Evolutionary conservation across 2,113 vertebrate species (phyloP).

Genomic region (Rhabdomys dilectus): DNA sequence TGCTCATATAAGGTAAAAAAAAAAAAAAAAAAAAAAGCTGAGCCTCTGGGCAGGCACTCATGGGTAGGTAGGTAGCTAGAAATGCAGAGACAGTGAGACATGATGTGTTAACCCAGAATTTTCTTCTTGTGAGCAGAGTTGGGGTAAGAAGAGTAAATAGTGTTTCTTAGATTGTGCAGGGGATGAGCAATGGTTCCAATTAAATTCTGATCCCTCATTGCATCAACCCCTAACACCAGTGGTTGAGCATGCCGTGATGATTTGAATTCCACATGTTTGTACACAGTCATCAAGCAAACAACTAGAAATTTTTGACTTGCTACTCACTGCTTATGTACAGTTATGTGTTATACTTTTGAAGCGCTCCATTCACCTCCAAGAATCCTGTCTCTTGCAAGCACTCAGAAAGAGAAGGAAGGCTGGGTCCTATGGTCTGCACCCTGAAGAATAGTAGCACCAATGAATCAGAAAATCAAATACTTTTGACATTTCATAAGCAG

Average conservation of each 20-base stretch:
- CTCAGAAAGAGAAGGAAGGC: constrained; percentile 6
- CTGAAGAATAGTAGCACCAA: not conserved
- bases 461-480: constrained; percentile 58
- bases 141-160: too few species aligned
- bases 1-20: too few species aligned
- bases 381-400: not conserved
- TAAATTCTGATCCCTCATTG: not conserved
- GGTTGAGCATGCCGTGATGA: not conserved
- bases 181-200: too few species aligned
- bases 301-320: not conserved
- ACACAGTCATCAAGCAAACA: constrained; percentile 45
- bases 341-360: not conserved
- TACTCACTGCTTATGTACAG: not conserved
- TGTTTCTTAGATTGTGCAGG: too few species aligned
- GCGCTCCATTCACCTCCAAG: not conserved
- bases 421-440: not conserved
- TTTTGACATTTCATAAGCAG: constrained; percentile 68
- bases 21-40: too few species aligned
- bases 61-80: too few species aligned
- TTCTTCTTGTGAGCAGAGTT: too few species aligned
- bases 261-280: constrained; percentile 46
- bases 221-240: constrained; percentile 44
- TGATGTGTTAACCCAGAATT: too few species aligned
- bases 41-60: too few species aligned
- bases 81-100: too few species aligned